phyloP scores from a whole-genome alignment of 1,140 invertebrate genomes.

The Leptoteleia sp. region DNA sequence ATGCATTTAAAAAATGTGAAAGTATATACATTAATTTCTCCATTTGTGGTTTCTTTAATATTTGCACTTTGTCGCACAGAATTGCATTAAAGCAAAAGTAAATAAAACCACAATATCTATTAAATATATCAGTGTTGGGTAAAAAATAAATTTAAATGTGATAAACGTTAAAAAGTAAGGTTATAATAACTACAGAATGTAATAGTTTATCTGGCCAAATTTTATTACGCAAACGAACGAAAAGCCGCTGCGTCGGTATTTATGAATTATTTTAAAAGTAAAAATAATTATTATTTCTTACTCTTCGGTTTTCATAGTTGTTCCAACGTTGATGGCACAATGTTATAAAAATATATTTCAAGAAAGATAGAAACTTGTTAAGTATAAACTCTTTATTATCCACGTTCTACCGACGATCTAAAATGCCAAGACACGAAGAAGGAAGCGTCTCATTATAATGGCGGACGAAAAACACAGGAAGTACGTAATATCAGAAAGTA shows the following conservation, averaged over 20 bases:
- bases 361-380: not conserved
- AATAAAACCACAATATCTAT: too few relatives aligned
- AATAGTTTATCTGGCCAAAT: not conserved
- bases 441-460: conserved; percentile 38
- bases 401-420: not conserved
- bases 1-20: too few relatives aligned
- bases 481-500: conserved; percentile 22
- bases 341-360: not conserved
- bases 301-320: conserved; percentile 23
- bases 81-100: too few relatives aligned
- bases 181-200: too few relatives aligned
- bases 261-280: not conserved
- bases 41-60: too few relatives aligned
- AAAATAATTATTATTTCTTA: conserved; percentile 6
- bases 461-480: conserved; percentile 8
- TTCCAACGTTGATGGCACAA: conserved; percentile 1
- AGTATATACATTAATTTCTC: too few relatives aligned
- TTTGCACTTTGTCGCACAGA: too few relatives aligned
- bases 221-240: conserved; percentile 1
- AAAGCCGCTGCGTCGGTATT: conserved; percentile 4
- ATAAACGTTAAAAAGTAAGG: too few relatives aligned
- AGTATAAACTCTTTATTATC: not conserved
- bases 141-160: too few relatives aligned
- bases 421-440: conserved; percentile 38
- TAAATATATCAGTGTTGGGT: too few relatives aligned